Base-by-base conservation (phyloP, 2,797 vertebrate genomes). In the Etheostoma perlongum region DNA sequence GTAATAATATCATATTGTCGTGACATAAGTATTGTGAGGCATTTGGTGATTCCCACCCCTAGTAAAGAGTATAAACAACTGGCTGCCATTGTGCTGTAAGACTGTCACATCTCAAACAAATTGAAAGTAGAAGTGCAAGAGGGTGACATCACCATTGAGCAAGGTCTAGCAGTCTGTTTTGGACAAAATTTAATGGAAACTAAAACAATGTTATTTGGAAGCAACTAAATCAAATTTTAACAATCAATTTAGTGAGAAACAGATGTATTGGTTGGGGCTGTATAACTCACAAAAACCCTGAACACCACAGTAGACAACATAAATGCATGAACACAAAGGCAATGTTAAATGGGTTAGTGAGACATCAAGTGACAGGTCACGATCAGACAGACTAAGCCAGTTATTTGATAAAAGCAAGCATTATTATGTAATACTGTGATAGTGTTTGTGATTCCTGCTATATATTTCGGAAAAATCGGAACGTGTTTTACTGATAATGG, bases 211-310 rank as follows among this genome's bases (percentile, higher is more conserved):
- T 61, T 61, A 52, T 65, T 79, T 71, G 61, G 19, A 60, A 71
- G 67, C 67, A 67, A 82, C 44, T 65, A 55, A 62, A 70, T 76
- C 54, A 65, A 7, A 15, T 67, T 61, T 74, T 36, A 78, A 66
- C 33, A 55, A 80, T 76, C 49, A 59, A 18, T 76, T 79, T 79
- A 21, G 81, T 59, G 10, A 40, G 47, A 82, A 85, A 78, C 85
- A 79, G 52, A 81, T 76, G 74, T 46, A 74, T 55, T 64, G 25
- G 54, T 40, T 6, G 42, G 5, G 30, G 27, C 15, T n/a, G 65
- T 27, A n/a, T 51, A 47, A 55, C 48, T 51, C 48, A 57, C 44
- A 49, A 47, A 68, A 64, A 61, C 55, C 6, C 13, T 33, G 19
- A 4, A 58, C 14, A 71, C 12, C 25, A 51, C 14, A 59, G 10